Evolutionary conservation across 2,797 vertebrate species (phyloP), one percentile per base, ranked within the genome.

Genomic region (Chelonia mydas): DNA sequence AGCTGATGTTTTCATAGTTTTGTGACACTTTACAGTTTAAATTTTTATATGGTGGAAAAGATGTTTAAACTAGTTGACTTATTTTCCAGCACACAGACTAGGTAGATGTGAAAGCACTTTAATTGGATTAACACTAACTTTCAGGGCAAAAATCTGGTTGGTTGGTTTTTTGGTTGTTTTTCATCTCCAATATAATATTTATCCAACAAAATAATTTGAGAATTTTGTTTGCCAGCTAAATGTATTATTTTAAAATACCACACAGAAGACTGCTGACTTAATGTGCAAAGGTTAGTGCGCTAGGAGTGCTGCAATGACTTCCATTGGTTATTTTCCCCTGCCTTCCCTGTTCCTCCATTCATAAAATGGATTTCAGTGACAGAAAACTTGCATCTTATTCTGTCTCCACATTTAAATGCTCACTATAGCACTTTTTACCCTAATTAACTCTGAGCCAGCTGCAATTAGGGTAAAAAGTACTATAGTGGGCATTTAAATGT

Each of bases 401-500:
- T 80, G 59, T 94, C 86, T 86, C 84, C 51, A 90, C 78, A 76
- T 89, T 94, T 31, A 86, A 21, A 95, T 50, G 91, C 59, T 77
- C 74, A 89, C 54, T 79, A 5, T 59, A 79, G 6, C 87, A 76
- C 91, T 95, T 31, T 54, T 23, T 72, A 61, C 31, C 59, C 59
- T 37, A 72, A 72, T 72, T 72, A 41, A 72, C 5, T 72, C 68
- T 41, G 23, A 25, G 68, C 9, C 37, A 21, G 68, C 68, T 72
- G 65, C n/a, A 72, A 72, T 72, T 72, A 37, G 59, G 59, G 31
- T 61, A 72, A 23, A 54, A 31, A 95, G 91, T 76, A 87, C 6
- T 79, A 59, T 5, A 79, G 54, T 89, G 74, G 77, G 59, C 91
- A 50, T 95, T 21, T 86, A 31, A 94, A 89, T 76, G 78, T 90